A percentile compares a stretch with the other conserved stretches of the same genome.
Evolutionary conservation across 2,888 invertebrate species (phyloP).

Genomic region (Lasioglossum zephyrum): DNA sequence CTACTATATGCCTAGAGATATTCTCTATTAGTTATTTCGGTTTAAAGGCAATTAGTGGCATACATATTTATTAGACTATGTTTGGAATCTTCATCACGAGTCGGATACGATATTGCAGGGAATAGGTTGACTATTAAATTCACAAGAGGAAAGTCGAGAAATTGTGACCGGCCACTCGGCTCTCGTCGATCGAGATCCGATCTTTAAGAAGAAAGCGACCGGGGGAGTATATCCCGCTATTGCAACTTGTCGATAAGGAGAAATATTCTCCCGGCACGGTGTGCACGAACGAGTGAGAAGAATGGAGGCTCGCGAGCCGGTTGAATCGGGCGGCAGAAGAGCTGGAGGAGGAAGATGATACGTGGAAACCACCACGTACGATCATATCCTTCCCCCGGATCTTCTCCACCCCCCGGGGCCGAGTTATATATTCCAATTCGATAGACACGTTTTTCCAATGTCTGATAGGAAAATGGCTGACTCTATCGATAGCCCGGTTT

Average conservation of each 20-base stretch:
- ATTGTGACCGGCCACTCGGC: conserved; percentile 36
- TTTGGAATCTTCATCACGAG: no score
- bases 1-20: no score
- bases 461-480: conserved; percentile 76
- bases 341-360: conserved; percentile 67
- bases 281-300: conserved; percentile 58
- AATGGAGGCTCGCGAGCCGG: conserved; percentile 48
- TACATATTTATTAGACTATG: no score
- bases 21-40: no score
- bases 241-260: conserved; percentile 76
- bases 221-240: conserved; percentile 60
- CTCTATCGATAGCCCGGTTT: conserved; percentile 65
- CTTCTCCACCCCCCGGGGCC: conserved; percentile 43
- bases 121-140: not conserved
- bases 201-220: conserved; percentile 26
- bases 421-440: conserved; percentile 77
- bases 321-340: conserved; percentile 45
- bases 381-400: conserved; percentile 64
- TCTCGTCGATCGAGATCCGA: conserved; percentile 54
- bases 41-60: no score
- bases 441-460: conserved; percentile 75
- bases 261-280: conserved; percentile 68
- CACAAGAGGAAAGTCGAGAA: not conserved
- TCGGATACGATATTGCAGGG: no score
- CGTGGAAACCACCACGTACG: conserved; percentile 67